phyloP scores from a whole-genome alignment of 23 tunicate species.

The Trididemnum clinides region DNA sequence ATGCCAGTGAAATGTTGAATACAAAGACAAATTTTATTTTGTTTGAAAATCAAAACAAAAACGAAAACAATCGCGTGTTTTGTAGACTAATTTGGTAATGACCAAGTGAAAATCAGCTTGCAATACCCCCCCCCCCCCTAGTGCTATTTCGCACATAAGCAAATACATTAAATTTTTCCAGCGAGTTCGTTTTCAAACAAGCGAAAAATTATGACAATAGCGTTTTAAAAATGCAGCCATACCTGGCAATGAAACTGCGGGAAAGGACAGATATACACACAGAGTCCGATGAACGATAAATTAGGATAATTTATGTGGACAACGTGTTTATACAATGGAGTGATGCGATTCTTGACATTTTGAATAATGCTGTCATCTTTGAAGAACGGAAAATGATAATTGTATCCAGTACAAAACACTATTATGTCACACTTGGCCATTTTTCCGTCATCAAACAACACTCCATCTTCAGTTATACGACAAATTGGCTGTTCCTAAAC shows the following conservation, averaged over 20 bases:
- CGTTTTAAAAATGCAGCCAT: background rate
- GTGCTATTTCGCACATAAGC: no score
- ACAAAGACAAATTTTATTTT: no score
- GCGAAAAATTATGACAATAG: background rate
- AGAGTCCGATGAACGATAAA: conserved; percentile 68
- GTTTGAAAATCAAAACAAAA: no score
- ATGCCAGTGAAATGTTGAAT: no score
- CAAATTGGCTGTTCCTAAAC: conserved; percentile 37
- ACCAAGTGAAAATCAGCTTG: no score
- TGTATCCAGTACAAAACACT: conserved; percentile 83
- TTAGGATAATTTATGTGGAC: conserved; percentile 65
- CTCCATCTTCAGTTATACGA: conserved; percentile 36
- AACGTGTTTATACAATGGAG: conserved; percentile 69
- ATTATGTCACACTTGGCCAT: conserved; percentile 39
- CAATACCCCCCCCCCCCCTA: no score
- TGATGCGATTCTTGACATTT: conserved; percentile 23
- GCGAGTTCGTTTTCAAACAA: no score
- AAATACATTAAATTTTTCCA: no score
- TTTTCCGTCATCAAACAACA: conserved; percentile 61
- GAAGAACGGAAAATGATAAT: conserved; percentile 77
- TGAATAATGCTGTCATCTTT: conserved; percentile 36
- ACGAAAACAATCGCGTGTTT: no score
- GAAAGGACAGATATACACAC: conserved; percentile 71
- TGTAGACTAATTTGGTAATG: no score
- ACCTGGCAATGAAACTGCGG: conserved; percentile 91